Evolutionary conservation across 2,113 vertebrate species (phyloP), one percentile per base, ranked within the genome.

Genomic region (Stegostoma tigrinum): DNA sequence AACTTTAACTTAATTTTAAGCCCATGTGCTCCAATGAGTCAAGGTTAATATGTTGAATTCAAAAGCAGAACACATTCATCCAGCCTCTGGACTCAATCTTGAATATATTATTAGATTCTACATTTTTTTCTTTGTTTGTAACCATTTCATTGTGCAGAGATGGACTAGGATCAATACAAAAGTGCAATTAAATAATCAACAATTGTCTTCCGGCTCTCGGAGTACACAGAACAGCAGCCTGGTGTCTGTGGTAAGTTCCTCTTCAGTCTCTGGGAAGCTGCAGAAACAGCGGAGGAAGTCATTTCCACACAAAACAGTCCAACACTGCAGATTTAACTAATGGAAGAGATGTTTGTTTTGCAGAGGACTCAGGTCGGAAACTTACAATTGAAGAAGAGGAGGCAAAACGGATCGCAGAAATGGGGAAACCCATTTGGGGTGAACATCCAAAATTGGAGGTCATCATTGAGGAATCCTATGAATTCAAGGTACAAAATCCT

Each of bases 391-490:
- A 99, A 95, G 99, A 99, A 96, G 99, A 99, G 96, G 99, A 99
- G 96, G 99, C 98, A 96, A 99, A 98, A 97, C 98, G 99, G 95
- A 98, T 99, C 97, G 99, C 99, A 72, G 99, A 99, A 97, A 99
- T 99, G 99, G 99, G 99, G 38, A 99, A 99, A 96, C 99, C 99
- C 1, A 96, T 99, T 95, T 96, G 99, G 80, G 99, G 99, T 61
- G 98, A 98, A 96, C 98, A 99, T 96, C 97, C 98, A 96, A 99
- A 99, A 97, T 97, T 99, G 94, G 99, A 99, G 97, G 98, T 99
- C 96, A 98, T 99, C 97, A 99, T 99, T 96, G 99, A 99, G 97
- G 99, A 99, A 96, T 99, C 99, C 0, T 99, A 99, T 86, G 99
- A 99, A 97, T 99, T 99, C 97, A 99, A 99, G 98, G 99, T 99